Percentiles rank a stretch among this genome's conserved stretches.
Conservation (phyloP, 2,113 vertebrate species). For the Carassius gibelio region DNA sequence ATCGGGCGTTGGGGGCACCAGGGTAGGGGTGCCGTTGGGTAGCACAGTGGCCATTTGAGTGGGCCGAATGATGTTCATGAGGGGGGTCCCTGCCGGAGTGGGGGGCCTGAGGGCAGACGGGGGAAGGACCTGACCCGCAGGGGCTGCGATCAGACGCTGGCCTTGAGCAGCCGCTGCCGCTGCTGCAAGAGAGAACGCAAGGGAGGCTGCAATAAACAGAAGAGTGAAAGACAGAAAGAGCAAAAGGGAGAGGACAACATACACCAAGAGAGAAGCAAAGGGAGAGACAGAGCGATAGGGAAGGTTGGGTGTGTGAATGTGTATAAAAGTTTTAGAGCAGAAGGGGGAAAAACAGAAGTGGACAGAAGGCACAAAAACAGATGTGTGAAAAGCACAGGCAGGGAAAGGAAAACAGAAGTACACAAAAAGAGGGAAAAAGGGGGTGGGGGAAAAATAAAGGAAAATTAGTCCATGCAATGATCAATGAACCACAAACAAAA, state of each 20-base stretch:
- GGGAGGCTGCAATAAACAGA: slow-evolving; percentile 81
- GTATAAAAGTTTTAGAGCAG: slow-evolving; percentile 6
- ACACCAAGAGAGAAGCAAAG: slow-evolving; percentile 58
- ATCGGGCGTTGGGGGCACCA: slow-evolving; percentile 78
- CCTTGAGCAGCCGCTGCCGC: slow-evolving; percentile 81
- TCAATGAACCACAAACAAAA: slow-evolving; percentile 75
- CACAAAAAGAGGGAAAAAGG: slow-evolving; percentile 28
- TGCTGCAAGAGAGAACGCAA: slow-evolving; percentile 87
- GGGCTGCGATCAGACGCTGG: slow-evolving; percentile 75
- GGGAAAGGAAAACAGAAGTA: slow-evolving; percentile 26
- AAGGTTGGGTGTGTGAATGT: slow-evolving; percentile 9
- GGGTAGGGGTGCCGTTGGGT: slow-evolving; percentile 78
- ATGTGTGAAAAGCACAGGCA: slow-evolving; percentile 32
- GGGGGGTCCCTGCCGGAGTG: slow-evolving; percentile 74
- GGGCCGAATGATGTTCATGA: slow-evolving; percentile 83
- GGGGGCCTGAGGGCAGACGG: slow-evolving; percentile 70
- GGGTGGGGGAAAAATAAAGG: slow-evolving; percentile 63
- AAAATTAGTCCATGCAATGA: slow-evolving; percentile 86
- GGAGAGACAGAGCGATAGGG: slow-evolving; percentile 50
- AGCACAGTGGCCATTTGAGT: slow-evolving; percentile 80
- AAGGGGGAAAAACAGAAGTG: slow-evolving; percentile 19
- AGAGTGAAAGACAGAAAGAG: slow-evolving; percentile 51
- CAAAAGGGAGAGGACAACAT: slow-evolving; percentile 23
- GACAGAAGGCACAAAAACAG: slow-evolving; percentile 29
- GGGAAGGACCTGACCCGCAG: slow-evolving; percentile 76